A percentile compares a stretch with the other conserved stretches of the same genome.
Evolutionary conservation across 30 jellyfish, hydroid and myxozoan genomes (phyloP).

Genomic region (Aurelia aurita): DNA sequence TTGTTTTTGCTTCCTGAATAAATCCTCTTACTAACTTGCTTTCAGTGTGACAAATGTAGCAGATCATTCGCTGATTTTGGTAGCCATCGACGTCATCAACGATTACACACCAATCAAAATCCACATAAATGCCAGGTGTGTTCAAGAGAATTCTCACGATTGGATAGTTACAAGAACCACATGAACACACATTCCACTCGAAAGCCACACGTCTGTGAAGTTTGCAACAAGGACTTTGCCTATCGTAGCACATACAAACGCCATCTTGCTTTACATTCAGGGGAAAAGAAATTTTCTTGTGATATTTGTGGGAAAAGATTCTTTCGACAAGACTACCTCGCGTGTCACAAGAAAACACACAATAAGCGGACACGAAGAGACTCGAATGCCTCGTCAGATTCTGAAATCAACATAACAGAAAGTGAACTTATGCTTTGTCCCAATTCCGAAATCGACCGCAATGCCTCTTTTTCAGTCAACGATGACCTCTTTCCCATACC

Average conservation of each 20-base stretch:
- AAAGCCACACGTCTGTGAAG: conserved; percentile 66
- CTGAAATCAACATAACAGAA: conserved; percentile 58
- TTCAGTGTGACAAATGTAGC: conserved; percentile 68
- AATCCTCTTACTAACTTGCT: too few species aligned
- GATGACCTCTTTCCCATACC: conserved; percentile 77
- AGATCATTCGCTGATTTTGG: conserved; percentile 80
- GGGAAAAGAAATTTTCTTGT: conserved; percentile 60
- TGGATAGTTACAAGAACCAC: conserved; percentile 82
- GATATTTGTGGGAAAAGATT: conserved; percentile 65
- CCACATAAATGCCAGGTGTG: conserved; percentile 73
- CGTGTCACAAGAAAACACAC: conserved; percentile 54
- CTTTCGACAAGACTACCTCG: conserved; percentile 65
- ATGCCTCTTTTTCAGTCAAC: conserved; percentile 59
- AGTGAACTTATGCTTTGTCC: conserved; percentile 61
- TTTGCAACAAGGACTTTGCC: conserved; percentile 63
- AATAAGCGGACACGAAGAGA: conserved; percentile 35
- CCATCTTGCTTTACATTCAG: conserved; percentile 59
- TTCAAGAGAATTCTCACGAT: conserved; percentile 64
- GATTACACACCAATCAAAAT: conserved; percentile 71
- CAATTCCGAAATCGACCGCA: conserved; percentile 63
- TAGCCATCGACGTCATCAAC: conserved; percentile 72
- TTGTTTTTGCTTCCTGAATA: too few species aligned
- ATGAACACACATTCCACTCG: conserved; percentile 55
- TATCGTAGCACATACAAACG: conserved; percentile 72
- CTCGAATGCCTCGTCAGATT: conserved; percentile 46